Evolutionary conservation across 2,888 invertebrate species (phyloP), one percentile per base, ranked within the genome.

Genomic region (Eupithecia pulchellata): DNA sequence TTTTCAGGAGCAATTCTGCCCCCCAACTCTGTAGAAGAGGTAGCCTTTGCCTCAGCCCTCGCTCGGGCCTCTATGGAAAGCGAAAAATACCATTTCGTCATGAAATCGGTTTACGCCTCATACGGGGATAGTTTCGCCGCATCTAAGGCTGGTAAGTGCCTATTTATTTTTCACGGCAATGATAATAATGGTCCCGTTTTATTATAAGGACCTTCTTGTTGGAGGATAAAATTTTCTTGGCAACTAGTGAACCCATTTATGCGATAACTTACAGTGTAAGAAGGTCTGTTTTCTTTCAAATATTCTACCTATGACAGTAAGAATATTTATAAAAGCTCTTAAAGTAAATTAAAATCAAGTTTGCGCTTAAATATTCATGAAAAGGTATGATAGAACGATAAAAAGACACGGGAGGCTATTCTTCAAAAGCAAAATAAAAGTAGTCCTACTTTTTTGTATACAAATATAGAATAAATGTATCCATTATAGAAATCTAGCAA

Each of bases 61-160:
- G 84, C 89, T 0, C 81, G 92, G 42, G 92, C 92, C 1, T 91
- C 92, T 0, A 92, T 93, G 89, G 92, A 92, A 70, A 93, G 92
- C 60, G 86, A 91, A 67, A 87, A 84, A 36, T 92, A 91, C 70
- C 84, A 87, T 71, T 93, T 85, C 72, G 79, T 85, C 1, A 84
- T 92, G 87, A 89, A 88, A 78, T 83, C 85, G 0, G 75, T 83
- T 14, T 88, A 92, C 65, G 87, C 86, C 2, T 87, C 89, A 0
- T 83, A 82, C 64, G 92, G 90, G 1, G 91, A 93, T 70, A 92
- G 93, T 74, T 93, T 89, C 71, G 84, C 91, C 47, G 93, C 93
- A 17, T 88, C 91, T 14, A 91, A 89, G 79, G 93, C 91, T 55
- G 91, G 93, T 93, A 75, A 84, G 81, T 64, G 32, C 42, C 55